These are phyloP conservation scores for Heliconius nattereri DNA, from an alignment of 1,140 invertebrate species.

Conservation along the genomic window DNA sequence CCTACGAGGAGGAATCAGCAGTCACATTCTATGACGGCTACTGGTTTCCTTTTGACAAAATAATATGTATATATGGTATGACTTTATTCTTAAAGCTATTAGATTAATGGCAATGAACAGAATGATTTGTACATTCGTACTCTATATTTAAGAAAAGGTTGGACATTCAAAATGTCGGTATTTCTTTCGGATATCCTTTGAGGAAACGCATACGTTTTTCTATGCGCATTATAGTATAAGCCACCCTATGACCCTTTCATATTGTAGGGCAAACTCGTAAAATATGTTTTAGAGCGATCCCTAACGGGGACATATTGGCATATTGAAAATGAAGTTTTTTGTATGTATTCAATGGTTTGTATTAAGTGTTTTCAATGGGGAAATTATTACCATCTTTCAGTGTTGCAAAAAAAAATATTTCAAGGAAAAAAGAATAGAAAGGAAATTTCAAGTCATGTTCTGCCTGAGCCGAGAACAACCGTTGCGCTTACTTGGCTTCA, in stretches of 20 bases:
- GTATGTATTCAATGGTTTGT: slow-evolving; percentile 62
- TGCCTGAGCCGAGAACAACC: too few relatives aligned
- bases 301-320: slow-evolving; percentile 50
- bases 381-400: neutral
- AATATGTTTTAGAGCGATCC: slow-evolving; percentile 59
- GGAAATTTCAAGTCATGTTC: too few relatives aligned
- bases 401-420: too few relatives aligned
- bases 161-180: neutral
- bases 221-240: slow-evolving; percentile 38
- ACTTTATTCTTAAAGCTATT: too few relatives aligned
- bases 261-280: slow-evolving; percentile 49
- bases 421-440: too few relatives aligned
- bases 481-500: too few relatives aligned
- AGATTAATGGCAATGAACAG: too few relatives aligned
- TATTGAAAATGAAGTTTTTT: slow-evolving; percentile 70
- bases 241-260: slow-evolving; percentile 41
- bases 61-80: too few relatives aligned
- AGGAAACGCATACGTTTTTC: slow-evolving; percentile 28
- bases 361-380: slow-evolving; percentile 39
- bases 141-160: neutral
- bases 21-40: too few relatives aligned
- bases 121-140: too few relatives aligned
- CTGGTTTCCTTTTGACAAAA: too few relatives aligned
- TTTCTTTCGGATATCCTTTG: neutral
- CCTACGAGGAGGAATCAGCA: too few relatives aligned